A percentile compares a stretch with the other conserved stretches of the same genome.
Conservation (phyloP, 2,888 invertebrate species). For the Drosophila siamana region DNA sequence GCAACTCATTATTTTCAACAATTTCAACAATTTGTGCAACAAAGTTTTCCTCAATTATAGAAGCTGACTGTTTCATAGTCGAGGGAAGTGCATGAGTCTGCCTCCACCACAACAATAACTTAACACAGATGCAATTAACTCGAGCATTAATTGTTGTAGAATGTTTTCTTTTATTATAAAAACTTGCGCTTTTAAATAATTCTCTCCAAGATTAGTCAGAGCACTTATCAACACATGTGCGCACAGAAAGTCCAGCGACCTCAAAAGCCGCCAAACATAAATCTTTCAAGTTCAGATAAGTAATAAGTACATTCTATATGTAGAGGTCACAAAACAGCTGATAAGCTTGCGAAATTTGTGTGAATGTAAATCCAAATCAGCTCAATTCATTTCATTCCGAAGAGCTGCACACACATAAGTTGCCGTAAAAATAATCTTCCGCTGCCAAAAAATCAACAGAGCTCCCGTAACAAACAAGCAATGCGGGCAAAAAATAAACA, state of each 20-base stretch:
- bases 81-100: not conserved
- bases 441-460: not conserved
- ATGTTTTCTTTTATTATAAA: not conserved
- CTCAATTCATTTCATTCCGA: not conserved
- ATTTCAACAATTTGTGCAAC: not conserved
- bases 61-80: not conserved
- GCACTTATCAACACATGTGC: not conserved
- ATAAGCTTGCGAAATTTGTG: constrained; percentile 19
- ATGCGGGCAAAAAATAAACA: too few relatives aligned
- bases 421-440: constrained; percentile 1
- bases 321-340: constrained; percentile 1
- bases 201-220: constrained; percentile 8
- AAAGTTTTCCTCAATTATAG: not conserved
- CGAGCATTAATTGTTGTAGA: not conserved
- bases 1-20: not conserved
- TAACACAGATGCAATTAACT: not conserved
- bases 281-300: constrained; percentile 1
- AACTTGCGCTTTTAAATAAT: not conserved
- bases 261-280: not conserved
- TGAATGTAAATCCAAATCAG: not conserved
- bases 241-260: constrained; percentile 17
- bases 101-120: not conserved
- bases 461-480: not conserved
- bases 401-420: not conserved
- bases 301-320: not conserved